Conservation (phyloP, 2,797 vertebrate species). For the Phaenicophaeus curvirostris region DNA sequence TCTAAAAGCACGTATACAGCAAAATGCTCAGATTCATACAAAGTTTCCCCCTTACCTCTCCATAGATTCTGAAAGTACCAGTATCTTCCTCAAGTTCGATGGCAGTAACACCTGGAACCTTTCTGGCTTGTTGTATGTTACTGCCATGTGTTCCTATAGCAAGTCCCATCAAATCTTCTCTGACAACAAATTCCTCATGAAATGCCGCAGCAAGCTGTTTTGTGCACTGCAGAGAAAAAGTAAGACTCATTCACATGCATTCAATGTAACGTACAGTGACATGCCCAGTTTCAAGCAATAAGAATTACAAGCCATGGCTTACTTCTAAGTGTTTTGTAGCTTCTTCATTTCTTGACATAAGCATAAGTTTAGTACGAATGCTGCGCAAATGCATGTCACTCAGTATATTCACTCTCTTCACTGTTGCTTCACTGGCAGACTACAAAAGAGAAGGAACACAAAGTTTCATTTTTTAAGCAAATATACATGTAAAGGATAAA, state of each 20-base stretch:
- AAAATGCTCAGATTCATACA: not conserved
- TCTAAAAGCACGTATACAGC: not conserved
- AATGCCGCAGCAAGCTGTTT: constrained; percentile 96
- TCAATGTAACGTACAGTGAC: not conserved
- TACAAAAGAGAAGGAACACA: constrained; percentile 45
- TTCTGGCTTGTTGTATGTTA: constrained; percentile 98
- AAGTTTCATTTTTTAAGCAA: not conserved
- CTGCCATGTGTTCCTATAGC: constrained; percentile 97
- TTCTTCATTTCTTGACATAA: constrained; percentile 98
- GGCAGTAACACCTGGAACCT: constrained; percentile 92
- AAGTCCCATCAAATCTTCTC: constrained; percentile 95
- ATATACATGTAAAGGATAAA: not conserved
- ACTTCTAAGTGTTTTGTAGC: constrained; percentile 99
- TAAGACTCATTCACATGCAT: not conserved
- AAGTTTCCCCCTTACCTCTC: constrained; percentile 83
- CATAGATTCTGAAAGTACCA: constrained; percentile 96
- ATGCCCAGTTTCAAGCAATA: not conserved
- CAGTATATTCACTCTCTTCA: constrained; percentile 94
- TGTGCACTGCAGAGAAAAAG: constrained; percentile 83
- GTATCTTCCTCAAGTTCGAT: constrained; percentile 97
- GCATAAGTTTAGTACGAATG: constrained; percentile 95
- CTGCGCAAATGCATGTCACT: constrained; percentile 99
- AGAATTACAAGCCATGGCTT: constrained; percentile 38
- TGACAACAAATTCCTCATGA: constrained; percentile 95
- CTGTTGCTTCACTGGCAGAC: constrained; percentile 93